These are phyloP conservation scores for Diuraphis noxia DNA, from an alignment of 1,140 invertebrate genomes.

Conservation along the genomic window DNA sequence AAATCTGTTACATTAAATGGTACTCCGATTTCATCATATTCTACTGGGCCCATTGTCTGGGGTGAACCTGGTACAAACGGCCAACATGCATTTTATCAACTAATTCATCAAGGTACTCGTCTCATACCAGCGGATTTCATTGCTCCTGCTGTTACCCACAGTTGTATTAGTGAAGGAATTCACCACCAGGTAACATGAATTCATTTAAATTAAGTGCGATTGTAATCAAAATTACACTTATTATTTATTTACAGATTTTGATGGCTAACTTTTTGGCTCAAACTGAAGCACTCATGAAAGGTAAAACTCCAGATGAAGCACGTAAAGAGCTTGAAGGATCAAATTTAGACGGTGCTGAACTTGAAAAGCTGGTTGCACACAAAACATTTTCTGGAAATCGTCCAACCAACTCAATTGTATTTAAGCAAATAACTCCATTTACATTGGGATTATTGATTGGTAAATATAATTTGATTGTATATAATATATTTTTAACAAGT, in stretches of 20 bases:
- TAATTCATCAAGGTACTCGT: conserved; percentile 88
- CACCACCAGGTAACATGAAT: conserved; percentile 68
- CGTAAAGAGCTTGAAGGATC: conserved; percentile 74
- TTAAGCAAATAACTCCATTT: conserved; percentile 91
- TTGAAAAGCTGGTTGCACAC: conserved; percentile 86
- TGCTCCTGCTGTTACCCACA: conserved; percentile 89
- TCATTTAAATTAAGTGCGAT: background rate
- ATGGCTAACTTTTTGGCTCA: conserved; percentile 98
- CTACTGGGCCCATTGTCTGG: conserved; percentile 91
- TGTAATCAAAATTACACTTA: background rate
- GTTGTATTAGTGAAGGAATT: conserved; percentile 78
- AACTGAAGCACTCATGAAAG: conserved; percentile 95
- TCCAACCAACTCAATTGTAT: conserved; percentile 96
- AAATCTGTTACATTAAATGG: conserved; percentile 72
- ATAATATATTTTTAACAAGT: background rate
- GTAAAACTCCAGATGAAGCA: conserved; percentile 80
- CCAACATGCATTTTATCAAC: conserved; percentile 98
- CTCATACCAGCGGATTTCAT: conserved; percentile 98
- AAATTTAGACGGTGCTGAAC: conserved; percentile 71
- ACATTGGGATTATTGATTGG: conserved; percentile 94
- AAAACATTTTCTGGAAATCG: conserved; percentile 97
- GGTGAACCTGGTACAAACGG: conserved; percentile 99
- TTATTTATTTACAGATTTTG: conserved; percentile 72
- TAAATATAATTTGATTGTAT: conserved; percentile 61
- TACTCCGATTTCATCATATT: conserved; percentile 63